phyloP scores from a whole-genome alignment of 2,888 invertebrate species.

The Incurvaria masculella region DNA sequence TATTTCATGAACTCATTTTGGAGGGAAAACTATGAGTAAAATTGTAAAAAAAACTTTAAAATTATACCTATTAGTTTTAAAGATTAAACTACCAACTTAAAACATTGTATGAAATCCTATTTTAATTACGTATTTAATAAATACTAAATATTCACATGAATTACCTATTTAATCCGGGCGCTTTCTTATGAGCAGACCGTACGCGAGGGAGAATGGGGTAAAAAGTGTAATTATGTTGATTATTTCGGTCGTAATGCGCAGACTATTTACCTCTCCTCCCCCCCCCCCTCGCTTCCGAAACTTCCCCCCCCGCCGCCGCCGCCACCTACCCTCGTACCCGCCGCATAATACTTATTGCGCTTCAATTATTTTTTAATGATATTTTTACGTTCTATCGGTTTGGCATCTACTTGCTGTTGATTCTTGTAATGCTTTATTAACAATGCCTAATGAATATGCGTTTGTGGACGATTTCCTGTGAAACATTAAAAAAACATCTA shows the following conservation, averaged over 20 bases:
- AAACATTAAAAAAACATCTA: too few relatives aligned
- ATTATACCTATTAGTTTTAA: too few relatives aligned
- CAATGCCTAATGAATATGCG: slow-evolving; percentile 18
- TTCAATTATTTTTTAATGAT: slow-evolving; percentile 47
- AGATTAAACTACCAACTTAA: too few relatives aligned
- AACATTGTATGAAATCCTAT: too few relatives aligned
- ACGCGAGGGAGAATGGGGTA: slow-evolving; percentile 37
- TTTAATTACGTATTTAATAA: too few relatives aligned
- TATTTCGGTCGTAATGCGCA: slow-evolving; percentile 54
- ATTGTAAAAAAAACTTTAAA: too few relatives aligned
- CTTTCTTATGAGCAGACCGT: too few relatives aligned
- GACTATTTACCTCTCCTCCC: slow-evolving; percentile 27
- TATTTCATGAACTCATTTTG: too few relatives aligned
- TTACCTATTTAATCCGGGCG: too few relatives aligned
- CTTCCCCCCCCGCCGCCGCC: slow-evolving; percentile 7
- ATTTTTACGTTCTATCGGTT: slow-evolving; percentile 24
- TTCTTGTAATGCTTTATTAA: slow-evolving; percentile 13
- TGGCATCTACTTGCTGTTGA: slow-evolving; percentile 21
- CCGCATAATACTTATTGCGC: slow-evolving; percentile 50
- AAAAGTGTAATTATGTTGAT: slow-evolving; percentile 57
- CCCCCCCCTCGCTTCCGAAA: slow-evolving; percentile 29
- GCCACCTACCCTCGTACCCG: slow-evolving; percentile 25
- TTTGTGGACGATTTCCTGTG: too few relatives aligned
- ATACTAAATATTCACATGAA: too few relatives aligned
- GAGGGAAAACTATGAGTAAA: too few relatives aligned